Conservation (phyloP, 1,140 invertebrate species). For the Meloidogyne hapla region DNA sequence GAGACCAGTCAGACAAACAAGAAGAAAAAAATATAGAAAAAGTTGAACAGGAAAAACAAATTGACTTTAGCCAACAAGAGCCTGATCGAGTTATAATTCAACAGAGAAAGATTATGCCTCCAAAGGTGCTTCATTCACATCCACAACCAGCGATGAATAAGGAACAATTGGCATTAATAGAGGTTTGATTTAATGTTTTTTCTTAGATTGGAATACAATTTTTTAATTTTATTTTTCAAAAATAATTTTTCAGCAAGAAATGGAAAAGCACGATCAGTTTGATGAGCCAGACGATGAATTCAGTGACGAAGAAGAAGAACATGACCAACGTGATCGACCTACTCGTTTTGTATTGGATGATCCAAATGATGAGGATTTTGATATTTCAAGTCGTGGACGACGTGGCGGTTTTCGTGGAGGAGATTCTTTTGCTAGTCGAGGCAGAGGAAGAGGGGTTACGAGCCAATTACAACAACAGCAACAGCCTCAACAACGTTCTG, state of each 20-base stretch:
- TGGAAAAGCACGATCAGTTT: constrained; percentile 38
- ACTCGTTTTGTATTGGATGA: constrained; percentile 18
- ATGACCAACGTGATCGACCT: not conserved
- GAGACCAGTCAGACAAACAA: not conserved
- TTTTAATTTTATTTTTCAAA: constrained; percentile 14
- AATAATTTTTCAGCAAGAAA: too few species aligned
- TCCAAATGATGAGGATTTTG: constrained; percentile 24
- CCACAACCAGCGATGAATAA: constrained; percentile 35
- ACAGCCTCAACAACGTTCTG: not conserved
- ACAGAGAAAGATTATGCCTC: not conserved
- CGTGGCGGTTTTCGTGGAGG: constrained; percentile 16
- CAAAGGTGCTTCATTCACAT: not conserved
- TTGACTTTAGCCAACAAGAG: not conserved
- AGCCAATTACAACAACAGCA: not conserved
- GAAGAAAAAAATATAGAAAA: not conserved
- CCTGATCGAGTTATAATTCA: not conserved
- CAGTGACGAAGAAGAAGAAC: constrained; percentile 34
- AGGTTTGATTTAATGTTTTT: constrained; percentile 25
- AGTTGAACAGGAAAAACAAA: not conserved
- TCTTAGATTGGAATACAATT: not conserved
- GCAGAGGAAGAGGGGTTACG: not conserved
- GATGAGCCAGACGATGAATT: constrained; percentile 24
- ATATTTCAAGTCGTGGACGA: constrained; percentile 18
- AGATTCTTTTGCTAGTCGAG: not conserved
- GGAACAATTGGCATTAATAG: constrained; percentile 46